Conservation (phyloP, 2,113 vertebrate species). For the Probosciger aterrimus region DNA sequence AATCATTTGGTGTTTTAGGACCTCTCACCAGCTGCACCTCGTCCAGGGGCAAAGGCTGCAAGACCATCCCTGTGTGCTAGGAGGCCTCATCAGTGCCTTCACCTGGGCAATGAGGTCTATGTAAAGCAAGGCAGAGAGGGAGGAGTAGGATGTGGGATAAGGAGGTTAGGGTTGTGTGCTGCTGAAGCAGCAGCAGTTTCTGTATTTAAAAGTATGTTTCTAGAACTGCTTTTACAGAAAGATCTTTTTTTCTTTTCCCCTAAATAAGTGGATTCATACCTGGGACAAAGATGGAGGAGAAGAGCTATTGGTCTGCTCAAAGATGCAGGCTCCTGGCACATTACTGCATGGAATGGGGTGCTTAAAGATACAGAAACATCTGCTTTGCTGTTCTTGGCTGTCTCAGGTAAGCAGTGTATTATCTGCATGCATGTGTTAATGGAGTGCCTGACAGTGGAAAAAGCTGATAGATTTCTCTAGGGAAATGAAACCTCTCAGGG, state of each 20-base stretch:
- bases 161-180: accelerated
- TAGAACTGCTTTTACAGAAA: neutral
- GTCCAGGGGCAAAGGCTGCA: neutral
- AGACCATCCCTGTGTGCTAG: neutral
- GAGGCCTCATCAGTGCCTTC: neutral
- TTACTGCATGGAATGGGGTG: neutral
- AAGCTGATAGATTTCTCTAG: neutral
- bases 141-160: accelerated
- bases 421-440: accelerated
- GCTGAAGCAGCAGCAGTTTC: neutral
- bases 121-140: neutral
- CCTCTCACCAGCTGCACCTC: neutral
- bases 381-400: too few relatives aligned
- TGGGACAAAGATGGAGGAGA: neutral
- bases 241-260: neutral
- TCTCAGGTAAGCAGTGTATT: neutral
- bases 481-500: neutral
- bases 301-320: accelerated
- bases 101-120: neutral
- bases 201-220: neutral
- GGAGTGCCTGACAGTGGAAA: neutral
- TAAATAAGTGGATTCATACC: neutral
- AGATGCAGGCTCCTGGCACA: neutral
- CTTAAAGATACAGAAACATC: neutral
- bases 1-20: neutral